Percentiles rank a stretch among this genome's conserved stretches.
phyloP scores from a whole-genome alignment of 2,113 vertebrate genomes.

The Hassar affinis region DNA sequence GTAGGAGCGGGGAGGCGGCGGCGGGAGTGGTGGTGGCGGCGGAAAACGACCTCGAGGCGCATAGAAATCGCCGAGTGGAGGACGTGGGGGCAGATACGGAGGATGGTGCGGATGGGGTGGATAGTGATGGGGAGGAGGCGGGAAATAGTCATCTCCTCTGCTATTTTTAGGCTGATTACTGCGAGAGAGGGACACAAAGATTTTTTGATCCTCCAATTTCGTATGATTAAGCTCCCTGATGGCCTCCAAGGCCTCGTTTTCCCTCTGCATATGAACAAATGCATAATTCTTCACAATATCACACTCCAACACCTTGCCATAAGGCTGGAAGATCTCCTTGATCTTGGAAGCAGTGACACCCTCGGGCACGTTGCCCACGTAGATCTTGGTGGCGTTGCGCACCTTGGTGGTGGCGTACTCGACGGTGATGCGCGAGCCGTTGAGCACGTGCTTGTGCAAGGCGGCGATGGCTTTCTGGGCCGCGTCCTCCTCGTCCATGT shows the following conservation, averaged over 20 bases:
- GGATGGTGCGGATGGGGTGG: constrained; percentile 55
- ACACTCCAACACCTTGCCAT: constrained; percentile 71
- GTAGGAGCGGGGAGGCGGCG: constrained; percentile 57
- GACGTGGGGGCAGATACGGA: constrained; percentile 53
- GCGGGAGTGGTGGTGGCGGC: constrained; percentile 55
- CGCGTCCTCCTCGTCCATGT: constrained; percentile 70
- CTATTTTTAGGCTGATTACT: constrained; percentile 64
- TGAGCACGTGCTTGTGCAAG: constrained; percentile 68
- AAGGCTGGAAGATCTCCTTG: constrained; percentile 69
- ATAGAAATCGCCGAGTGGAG: constrained; percentile 51
- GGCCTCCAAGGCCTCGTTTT: constrained; percentile 68
- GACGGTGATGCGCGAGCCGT: constrained; percentile 68
- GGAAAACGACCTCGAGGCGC: constrained; percentile 55
- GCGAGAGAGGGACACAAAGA: constrained; percentile 69
- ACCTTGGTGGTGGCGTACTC: constrained; percentile 72
- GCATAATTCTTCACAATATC: constrained; percentile 74
- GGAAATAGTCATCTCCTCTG: constrained; percentile 50
- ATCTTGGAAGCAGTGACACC: constrained; percentile 67
- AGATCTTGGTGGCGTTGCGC: constrained; percentile 73
- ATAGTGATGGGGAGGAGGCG: constrained; percentile 52
- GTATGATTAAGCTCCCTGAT: constrained; percentile 68
- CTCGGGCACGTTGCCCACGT: constrained; percentile 71
- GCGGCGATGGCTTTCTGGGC: constrained; percentile 66
- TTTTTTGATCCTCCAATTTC: constrained; percentile 68
- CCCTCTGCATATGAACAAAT: constrained; percentile 74